Base-by-base conservation (phyloP, 2,797 vertebrate species). In the Semotilus atromaculatus region DNA sequence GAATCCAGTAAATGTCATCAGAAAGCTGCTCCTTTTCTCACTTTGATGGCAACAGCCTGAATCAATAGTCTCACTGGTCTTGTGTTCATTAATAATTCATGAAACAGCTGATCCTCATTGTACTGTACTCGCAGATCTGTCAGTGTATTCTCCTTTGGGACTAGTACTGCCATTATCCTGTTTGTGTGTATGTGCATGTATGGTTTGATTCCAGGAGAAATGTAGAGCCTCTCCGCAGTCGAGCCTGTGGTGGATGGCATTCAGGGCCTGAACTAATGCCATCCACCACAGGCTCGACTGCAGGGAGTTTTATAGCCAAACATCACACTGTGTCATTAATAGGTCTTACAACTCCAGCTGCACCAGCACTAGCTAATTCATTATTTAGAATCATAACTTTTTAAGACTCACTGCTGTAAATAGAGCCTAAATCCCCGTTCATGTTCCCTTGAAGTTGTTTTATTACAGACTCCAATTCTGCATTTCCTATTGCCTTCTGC, bases 61-160 rank as follows among this genome's bases (percentile, higher is more conserved):
- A 62, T 80, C 18, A 80, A 71, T 76, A 68, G 70, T 85, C 53
- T 80, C 53, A 71, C 34, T 83, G 29, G 36, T 29, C 66, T 45
- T 58, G 36, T 21, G 62, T 40, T 83, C n/a, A 87, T 89, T 38
- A 85, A 89, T 87, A 81, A 86, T 83, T 87, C 48, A 83, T 70
- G 26, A 60, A 79, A 66, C 81, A 70, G 55, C 67, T 79, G 75
- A 72, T 79, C 38, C 85, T 71, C 73, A 40, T 71, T 83, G 45
- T 79, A 78, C 38, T 73, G 38, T 86, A 76, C 84, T 60, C 31
- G 5, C 51, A 36, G 48, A 86, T 76, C 71, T 75, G 26, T 58
- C 58, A 76, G 43, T 45, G 79, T 45, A 34, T 34, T 78, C 19
- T 84, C 73, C 74, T 60, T 31, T 81, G 45, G 84, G 77, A 75